Conservation (phyloP, 2,888 invertebrate genomes). For the Mesoligia furuncula region DNA sequence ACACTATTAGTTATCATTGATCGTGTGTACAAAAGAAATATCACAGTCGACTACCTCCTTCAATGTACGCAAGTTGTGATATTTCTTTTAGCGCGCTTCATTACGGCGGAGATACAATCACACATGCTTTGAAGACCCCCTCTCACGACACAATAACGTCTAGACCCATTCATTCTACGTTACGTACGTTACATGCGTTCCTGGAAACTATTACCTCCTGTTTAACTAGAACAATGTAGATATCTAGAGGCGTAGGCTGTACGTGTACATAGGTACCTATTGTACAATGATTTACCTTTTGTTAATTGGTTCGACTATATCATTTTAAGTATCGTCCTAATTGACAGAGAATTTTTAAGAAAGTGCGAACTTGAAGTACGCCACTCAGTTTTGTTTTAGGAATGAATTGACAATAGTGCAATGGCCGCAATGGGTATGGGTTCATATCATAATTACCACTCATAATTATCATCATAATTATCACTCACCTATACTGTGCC, state of each 20-base stretch:
- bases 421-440: background rate
- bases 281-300: background rate
- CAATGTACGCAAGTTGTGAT: slow-evolving; percentile 38
- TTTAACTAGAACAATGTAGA: slow-evolving; percentile 44
- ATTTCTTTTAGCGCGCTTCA: slow-evolving; percentile 56
- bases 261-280: background rate
- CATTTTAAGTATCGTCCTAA: background rate
- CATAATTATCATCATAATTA: too few relatives aligned
- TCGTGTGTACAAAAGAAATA: slow-evolving; percentile 18
- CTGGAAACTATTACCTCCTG: slow-evolving; percentile 56
- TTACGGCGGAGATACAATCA: slow-evolving; percentile 68
- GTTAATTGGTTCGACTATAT: background rate
- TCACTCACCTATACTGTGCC: background rate
- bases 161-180: slow-evolving; percentile 77
- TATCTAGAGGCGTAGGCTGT: slow-evolving; percentile 24
- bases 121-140: slow-evolving; percentile 54
- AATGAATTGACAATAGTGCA: background rate
- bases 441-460: background rate
- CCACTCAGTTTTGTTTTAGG: background rate
- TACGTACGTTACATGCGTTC: slow-evolving; percentile 45
- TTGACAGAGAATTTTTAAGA: background rate
- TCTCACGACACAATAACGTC: slow-evolving; percentile 77
- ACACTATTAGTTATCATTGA: slow-evolving; percentile 9
- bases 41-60: slow-evolving; percentile 15
- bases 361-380: background rate